phyloP scores from a whole-genome alignment of 2,113 vertebrate species.

The Myotis brandtii region DNA sequence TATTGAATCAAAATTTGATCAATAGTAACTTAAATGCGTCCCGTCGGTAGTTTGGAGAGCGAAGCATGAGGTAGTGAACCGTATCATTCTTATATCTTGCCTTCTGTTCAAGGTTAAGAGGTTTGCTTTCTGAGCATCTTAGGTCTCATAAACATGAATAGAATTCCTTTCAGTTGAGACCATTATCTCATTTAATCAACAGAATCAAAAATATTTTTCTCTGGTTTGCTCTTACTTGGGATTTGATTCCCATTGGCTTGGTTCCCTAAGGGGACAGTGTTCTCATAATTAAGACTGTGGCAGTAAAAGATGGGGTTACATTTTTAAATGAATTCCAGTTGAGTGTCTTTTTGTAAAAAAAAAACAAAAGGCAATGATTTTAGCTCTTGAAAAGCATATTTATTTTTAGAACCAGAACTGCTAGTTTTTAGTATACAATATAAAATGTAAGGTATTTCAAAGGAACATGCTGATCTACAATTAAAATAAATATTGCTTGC shows the following conservation, averaged over 20 bases:
- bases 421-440: constrained; percentile 44
- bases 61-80: not conserved
- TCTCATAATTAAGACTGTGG: constrained; percentile 61
- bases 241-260: constrained; percentile 57
- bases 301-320: constrained; percentile 29
- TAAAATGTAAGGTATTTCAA: constrained; percentile 43
- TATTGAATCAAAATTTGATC: not conserved
- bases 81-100: not conserved
- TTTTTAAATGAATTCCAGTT: constrained; percentile 51
- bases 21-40: not conserved
- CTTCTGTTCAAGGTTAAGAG: constrained; percentile 47
- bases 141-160: constrained; percentile 47
- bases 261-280: constrained; percentile 30
- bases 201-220: constrained; percentile 65
- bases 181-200: constrained; percentile 63
- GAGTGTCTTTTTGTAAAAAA: constrained; percentile 42
- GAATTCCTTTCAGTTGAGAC: constrained; percentile 64
- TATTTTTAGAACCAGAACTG: constrained; percentile 51
- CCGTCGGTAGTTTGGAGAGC: not conserved
- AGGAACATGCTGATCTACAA: not conserved
- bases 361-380: constrained; percentile 26
- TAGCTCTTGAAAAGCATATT: constrained; percentile 46
- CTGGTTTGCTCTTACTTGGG: constrained; percentile 56
- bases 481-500: not conserved
- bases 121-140: constrained; percentile 56